Evolutionary conservation across 2,113 vertebrate genomes (phyloP).

Genomic region (cat (Felis catus)): F.catus_Fca126_mat1.0 CM031412.1:88145001-88145500

Average conservation of each 20-base stretch:
- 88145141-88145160: background rate
- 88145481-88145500: too few species aligned
- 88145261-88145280: background rate
- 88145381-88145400: too few species aligned
- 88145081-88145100: background rate
- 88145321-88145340: background rate
- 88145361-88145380: background rate
- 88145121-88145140: background rate
- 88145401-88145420: too few species aligned
- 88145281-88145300: background rate
- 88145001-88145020: background rate
- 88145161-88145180: background rate
- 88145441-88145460: too few species aligned
- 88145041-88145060: background rate
- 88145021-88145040: background rate
- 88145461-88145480: too few species aligned
- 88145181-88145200: background rate
- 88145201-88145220: background rate
- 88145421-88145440: too few species aligned
- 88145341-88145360: background rate
- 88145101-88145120: background rate
- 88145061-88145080: background rate
- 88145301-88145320: background rate
- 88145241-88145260: background rate
- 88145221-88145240: background rate